Evolutionary conservation across 1,140 invertebrate species (phyloP), one percentile per base, ranked within the genome.

Genomic region (Whitmania pigra): DNA sequence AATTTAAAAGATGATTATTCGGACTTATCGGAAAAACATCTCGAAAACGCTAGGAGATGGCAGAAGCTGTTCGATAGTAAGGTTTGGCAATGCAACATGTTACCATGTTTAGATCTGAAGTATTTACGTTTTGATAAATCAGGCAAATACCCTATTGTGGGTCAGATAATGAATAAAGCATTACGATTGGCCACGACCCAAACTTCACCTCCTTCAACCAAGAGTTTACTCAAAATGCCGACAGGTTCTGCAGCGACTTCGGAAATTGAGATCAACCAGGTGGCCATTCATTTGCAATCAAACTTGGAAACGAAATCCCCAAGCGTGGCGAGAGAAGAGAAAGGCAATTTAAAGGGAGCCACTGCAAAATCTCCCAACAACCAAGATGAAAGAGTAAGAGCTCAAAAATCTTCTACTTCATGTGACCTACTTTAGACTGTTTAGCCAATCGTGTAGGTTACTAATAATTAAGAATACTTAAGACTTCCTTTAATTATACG

Each of bases 11-110:
- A 63, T 20, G 67, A 69, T 22, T 57, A 69, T 25, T 69, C 49
- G 67, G 31, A 40, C 7, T 9, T 73, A 13, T 60, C 53, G 29
- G 36, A 71, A 40, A 71, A 57, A 36, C 72, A 73, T 36, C 53
- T 67, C 25, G 54, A 53, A 27, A 73, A 73, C 68, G 67, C 54
- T 49, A 40, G 31, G 18, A 60, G 55, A 18, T 73, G 72, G 72
- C 22, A 73, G 55, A 53, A 49, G 72, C 29, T 73, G 13, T 73
- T 73, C 53, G 25, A 40, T 15, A 22, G 72, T 69, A 57, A 69
- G 66, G 11, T 31, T 13, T 13, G 18, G 22, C 18, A 25, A 63
- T 17, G 5, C 9, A 31, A 17, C 22, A 25, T 22, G 29, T 63
- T 7, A 63, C 29, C 11, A 63, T n/a, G 57, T 1, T 4, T 22